Percentiles rank a stretch among this genome's conserved stretches.
phyloP scores from a whole-genome alignment of 2,113 vertebrate genomes.

The Austrofundulus limnaeus region DNA sequence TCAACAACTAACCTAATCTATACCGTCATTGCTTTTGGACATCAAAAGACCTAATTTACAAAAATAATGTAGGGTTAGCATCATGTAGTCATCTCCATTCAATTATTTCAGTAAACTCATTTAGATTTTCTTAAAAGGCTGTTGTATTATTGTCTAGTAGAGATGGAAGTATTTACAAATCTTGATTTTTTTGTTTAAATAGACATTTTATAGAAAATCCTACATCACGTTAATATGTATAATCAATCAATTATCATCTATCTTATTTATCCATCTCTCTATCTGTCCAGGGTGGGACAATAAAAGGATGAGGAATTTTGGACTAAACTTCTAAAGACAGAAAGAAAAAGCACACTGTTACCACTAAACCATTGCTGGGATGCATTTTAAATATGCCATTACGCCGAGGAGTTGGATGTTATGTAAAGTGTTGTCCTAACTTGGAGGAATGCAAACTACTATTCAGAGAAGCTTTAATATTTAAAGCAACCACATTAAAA shows the following conservation, averaged over 20 bases:
- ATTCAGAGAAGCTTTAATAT: constrained; percentile 33
- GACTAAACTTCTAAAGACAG: constrained; percentile 26
- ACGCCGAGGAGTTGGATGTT: not conserved
- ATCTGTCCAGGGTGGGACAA: not conserved
- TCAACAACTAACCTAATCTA: too few species aligned
- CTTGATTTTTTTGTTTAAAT: not conserved
- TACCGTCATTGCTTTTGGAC: too few species aligned
- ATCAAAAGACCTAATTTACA: too few species aligned
- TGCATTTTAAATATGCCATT: constrained; percentile 8
- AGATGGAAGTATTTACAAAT: not conserved
- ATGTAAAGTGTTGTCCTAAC: constrained; percentile 20
- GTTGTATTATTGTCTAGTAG: not conserved
- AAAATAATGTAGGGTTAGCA: too few species aligned
- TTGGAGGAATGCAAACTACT: constrained; percentile 32
- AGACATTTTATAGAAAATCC: not conserved
- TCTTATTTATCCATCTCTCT: too few species aligned
- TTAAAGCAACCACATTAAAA: constrained; percentile 39
- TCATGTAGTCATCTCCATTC: too few species aligned
- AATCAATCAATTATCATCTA: too few species aligned
- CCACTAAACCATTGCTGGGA: not conserved
- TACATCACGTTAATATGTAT: not conserved
- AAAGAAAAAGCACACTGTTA: constrained; percentile 8
- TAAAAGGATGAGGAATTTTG: not conserved
- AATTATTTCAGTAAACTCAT: too few species aligned
- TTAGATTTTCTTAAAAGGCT: too few species aligned